phyloP scores from a whole-genome alignment of 2,888 invertebrate species.

The Melikaiella ostensackeni region DNA sequence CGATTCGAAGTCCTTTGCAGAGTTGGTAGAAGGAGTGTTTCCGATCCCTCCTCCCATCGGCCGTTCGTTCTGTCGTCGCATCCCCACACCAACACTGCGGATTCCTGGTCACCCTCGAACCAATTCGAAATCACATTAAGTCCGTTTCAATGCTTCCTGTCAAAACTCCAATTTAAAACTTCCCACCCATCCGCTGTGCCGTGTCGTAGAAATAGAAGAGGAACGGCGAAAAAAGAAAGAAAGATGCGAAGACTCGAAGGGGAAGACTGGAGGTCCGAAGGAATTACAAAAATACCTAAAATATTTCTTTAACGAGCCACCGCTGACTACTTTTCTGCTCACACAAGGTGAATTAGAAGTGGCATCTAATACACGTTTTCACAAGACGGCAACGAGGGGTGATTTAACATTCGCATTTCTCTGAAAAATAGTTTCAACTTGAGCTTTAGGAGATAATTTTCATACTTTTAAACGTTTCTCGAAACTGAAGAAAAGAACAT shows the following conservation, averaged over 20 bases:
- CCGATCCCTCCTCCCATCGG: conserved; percentile 46
- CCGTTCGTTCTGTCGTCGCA: conserved; percentile 37
- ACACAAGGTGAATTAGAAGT: neutral
- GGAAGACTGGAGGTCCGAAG: neutral
- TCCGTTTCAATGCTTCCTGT: conserved; percentile 71
- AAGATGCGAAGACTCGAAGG: too few relatives aligned
- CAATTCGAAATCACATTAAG: conserved; percentile 73
- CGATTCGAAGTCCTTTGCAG: conserved; percentile 52
- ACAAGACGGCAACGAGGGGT: neutral
- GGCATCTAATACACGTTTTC: neutral
- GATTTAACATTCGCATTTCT: too few relatives aligned
- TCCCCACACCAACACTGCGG: conserved; percentile 45
- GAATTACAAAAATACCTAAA: conserved; percentile 4
- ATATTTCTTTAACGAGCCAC: neutral
- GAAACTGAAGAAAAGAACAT: too few relatives aligned
- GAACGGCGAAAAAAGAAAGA: neutral
- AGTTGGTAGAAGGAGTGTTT: conserved; percentile 43
- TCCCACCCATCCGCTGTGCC: conserved; percentile 52
- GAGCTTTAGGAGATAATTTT: too few relatives aligned
- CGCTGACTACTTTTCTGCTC: neutral
- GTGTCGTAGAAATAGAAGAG: neutral
- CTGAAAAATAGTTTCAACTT: too few relatives aligned
- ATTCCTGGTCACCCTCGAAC: conserved; percentile 52
- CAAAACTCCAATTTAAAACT: conserved; percentile 75
- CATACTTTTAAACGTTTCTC: too few relatives aligned